phyloP scores from a whole-genome alignment of 2,888 invertebrate genomes.

The Pseudoips prasinana region DNA sequence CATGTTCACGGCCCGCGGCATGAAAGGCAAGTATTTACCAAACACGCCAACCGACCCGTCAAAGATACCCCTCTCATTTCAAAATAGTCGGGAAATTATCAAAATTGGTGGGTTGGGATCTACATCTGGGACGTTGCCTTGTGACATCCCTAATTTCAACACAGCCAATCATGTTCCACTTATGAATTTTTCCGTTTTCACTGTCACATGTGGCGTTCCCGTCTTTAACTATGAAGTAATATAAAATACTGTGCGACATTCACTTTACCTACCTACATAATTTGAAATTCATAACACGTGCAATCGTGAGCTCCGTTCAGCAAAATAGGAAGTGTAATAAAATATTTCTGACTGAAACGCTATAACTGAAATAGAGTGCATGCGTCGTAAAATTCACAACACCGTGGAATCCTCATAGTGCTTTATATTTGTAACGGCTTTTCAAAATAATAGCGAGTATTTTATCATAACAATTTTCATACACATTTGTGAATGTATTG shows the following conservation, averaged over 20 bases:
- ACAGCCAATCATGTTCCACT: too few species aligned
- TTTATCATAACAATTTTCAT: conserved; percentile 10
- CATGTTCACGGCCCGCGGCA: too few species aligned
- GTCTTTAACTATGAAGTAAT: conserved; percentile 46
- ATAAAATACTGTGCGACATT: conserved; percentile 46
- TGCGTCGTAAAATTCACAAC: conserved; percentile 51
- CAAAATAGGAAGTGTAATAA: conserved; percentile 67
- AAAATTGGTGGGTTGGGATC: too few species aligned
- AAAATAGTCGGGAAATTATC: too few species aligned
- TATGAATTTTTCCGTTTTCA: too few species aligned
- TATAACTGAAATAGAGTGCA: conserved; percentile 66
- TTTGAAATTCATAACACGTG: conserved; percentile 70
- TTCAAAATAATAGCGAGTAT: conserved; percentile 25
- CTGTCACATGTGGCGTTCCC: too few species aligned
- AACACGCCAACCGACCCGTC: too few species aligned
- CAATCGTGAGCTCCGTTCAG: conserved; percentile 63
- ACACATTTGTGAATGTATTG: too few species aligned
- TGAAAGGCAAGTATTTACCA: too few species aligned
- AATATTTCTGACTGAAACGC: conserved; percentile 65
- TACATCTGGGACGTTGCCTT: too few species aligned
- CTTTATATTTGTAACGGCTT: conserved; percentile 32
- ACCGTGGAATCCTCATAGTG: conserved; percentile 29
- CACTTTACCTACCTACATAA: conserved; percentile 46
- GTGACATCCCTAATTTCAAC: too few species aligned
- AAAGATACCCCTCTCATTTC: too few species aligned